Percentiles rank a stretch among this genome's conserved stretches.
Evolutionary conservation across 2,797 vertebrate species (phyloP).

Genomic region (Rhinatrema bivittatum): DNA sequence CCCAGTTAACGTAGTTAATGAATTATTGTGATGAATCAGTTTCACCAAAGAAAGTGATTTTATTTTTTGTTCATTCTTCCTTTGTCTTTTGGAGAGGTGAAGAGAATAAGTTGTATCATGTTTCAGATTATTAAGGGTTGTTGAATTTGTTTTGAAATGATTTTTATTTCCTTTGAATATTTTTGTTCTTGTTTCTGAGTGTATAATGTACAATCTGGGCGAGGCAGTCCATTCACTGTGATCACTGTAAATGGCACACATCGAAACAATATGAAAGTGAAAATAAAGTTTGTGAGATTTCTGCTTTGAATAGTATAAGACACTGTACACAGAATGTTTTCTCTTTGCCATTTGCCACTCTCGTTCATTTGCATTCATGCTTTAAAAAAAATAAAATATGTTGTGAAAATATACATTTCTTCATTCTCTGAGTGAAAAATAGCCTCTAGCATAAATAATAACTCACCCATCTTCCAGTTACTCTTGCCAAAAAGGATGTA

Average conservation of each 20-base stretch:
- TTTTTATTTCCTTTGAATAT: constrained; percentile 51
- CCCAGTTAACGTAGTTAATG: too few relatives aligned
- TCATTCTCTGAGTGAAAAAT: background rate
- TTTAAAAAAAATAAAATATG: constrained; percentile 37
- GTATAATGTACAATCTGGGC: constrained; percentile 78
- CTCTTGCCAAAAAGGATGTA: too few relatives aligned
- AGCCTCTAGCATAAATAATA: too few relatives aligned
- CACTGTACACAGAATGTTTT: constrained; percentile 29
- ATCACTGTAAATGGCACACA: constrained; percentile 84
- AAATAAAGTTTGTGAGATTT: constrained; percentile 13
- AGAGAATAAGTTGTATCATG: too few relatives aligned
- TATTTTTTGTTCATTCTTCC: too few relatives aligned
- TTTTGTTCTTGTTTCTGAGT: constrained; percentile 51
- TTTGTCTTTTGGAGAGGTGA: too few relatives aligned
- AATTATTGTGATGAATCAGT: too few relatives aligned
- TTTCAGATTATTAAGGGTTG: constrained; percentile 39
- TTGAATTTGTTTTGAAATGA: constrained; percentile 44
- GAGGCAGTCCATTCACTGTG: constrained; percentile 83
- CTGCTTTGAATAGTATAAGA: constrained; percentile 12
- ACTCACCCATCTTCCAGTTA: too few relatives aligned
- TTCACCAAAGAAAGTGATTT: too few relatives aligned
- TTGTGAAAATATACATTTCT: constrained; percentile 19
- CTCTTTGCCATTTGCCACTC: constrained; percentile 26
- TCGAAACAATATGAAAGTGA: constrained; percentile 28
- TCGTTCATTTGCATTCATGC: constrained; percentile 30